Evolutionary conservation across 2,113 vertebrate species (phyloP).

Genomic region (Conger conger): DNA sequence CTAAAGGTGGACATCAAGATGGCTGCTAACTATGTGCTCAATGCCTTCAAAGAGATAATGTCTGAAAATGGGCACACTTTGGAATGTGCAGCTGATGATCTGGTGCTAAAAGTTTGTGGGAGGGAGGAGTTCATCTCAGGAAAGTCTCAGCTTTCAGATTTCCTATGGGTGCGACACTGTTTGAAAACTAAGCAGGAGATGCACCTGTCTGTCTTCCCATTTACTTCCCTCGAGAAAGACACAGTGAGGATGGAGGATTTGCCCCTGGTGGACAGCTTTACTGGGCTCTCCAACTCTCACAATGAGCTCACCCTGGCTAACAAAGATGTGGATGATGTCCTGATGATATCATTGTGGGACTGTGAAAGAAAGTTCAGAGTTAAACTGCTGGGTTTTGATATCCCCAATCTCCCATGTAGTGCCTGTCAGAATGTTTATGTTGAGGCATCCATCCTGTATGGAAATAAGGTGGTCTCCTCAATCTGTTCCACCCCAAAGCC

Average conservation of each 20-base stretch:
- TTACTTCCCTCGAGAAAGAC: slow-evolving; percentile 53
- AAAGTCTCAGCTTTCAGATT: slow-evolving; percentile 55
- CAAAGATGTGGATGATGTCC: slow-evolving; percentile 68
- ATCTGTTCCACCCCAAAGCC: slow-evolving; percentile 58
- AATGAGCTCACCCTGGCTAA: slow-evolving; percentile 62
- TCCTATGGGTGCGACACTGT: slow-evolving; percentile 70
- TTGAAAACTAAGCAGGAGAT: slow-evolving; percentile 61
- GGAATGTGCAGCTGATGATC: slow-evolving; percentile 30
- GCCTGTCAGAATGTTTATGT: slow-evolving; percentile 56
- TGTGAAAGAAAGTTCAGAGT: slow-evolving; percentile 69
- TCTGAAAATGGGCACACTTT: slow-evolving; percentile 29
- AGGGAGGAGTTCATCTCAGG: slow-evolving; percentile 71
- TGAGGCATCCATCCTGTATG: slow-evolving; percentile 66
- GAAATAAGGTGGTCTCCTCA: slow-evolving; percentile 62
- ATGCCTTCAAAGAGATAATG: slow-evolving; percentile 47
- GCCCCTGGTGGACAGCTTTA: slow-evolving; percentile 68
- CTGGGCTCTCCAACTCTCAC: slow-evolving; percentile 66
- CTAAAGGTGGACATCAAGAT: slow-evolving; percentile 46
- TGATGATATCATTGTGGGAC: slow-evolving; percentile 75
- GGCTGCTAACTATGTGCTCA: slow-evolving; percentile 51
- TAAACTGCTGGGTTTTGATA: slow-evolving; percentile 73
- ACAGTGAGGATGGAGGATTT: slow-evolving; percentile 55
- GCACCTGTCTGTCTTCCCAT: slow-evolving; percentile 60
- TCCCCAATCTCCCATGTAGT: slow-evolving; percentile 60
- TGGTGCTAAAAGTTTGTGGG: slow-evolving; percentile 68